phyloP scores from a whole-genome alignment of 2,797 vertebrate species.

The Coilia nasus region DNA sequence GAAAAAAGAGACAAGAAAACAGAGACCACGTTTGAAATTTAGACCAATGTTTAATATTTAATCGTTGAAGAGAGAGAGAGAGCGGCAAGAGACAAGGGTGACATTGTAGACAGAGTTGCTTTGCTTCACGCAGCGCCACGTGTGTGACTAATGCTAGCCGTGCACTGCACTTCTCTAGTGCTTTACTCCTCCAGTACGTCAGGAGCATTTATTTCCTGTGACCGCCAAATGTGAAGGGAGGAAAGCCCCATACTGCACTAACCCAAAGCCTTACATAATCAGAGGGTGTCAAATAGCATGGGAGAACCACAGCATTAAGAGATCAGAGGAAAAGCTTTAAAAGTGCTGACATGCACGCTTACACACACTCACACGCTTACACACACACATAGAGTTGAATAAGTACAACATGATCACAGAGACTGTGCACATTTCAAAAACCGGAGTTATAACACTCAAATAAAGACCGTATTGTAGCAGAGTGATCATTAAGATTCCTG shows the following conservation, averaged over 20 bases:
- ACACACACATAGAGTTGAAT: not conserved
- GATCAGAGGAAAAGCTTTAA: not conserved
- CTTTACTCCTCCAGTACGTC: not conserved
- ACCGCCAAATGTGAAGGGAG: not conserved
- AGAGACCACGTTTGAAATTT: not conserved
- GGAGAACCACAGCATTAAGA: not conserved
- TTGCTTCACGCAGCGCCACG: not conserved
- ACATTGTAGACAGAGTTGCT: not conserved
- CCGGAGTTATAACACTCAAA: not conserved
- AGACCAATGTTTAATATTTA: constrained; percentile 13
- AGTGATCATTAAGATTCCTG: not conserved
- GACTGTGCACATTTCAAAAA: not conserved
- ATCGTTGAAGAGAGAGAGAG: not conserved
- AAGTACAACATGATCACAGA: not conserved
- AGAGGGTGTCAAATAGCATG: not conserved
- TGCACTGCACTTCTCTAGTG: not conserved
- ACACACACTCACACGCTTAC: not conserved
- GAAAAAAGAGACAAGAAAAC: not conserved
- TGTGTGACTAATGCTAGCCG: not conserved
- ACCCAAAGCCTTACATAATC: not conserved
- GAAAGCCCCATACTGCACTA: not conserved
- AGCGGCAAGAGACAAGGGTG: not conserved
- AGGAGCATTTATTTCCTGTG: not conserved
- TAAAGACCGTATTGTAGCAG: not conserved
- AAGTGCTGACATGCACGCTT: not conserved